Evolutionary conservation across 2,113 vertebrate genomes (phyloP), one percentile per base, ranked within the genome.

Genomic region (Isichthys henryi): DNA sequence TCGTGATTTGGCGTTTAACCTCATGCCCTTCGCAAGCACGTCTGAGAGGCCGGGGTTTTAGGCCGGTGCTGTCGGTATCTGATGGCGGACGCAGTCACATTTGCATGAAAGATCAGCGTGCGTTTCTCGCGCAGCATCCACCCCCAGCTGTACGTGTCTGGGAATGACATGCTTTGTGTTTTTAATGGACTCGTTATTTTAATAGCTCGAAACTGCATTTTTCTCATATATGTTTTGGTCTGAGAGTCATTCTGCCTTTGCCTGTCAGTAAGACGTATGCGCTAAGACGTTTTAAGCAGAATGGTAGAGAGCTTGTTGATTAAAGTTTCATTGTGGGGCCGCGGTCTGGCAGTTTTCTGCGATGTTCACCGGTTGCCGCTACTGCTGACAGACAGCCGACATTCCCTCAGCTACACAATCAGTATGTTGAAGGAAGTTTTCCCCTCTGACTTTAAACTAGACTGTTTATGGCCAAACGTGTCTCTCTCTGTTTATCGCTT

Each of bases 1-100:
- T 90, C 94, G 94, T 93, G 93, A 93, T 91, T 94, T 95, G 95
- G 93, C 94, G 90, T 93, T 91, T 93, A 94, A 96, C 94, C 95
- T 88, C 89, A 5, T 90, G 86, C 92, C 92, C 90, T 92, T 86
- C 31, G 56, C 88, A 89, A 27, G 90, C 90, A 82, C 31, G 92
- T 86, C 90, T 39, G 53, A 88, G 90, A 91, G 90, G 88, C 91
- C 0, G 5, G 66, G 39, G 88, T 87, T 46, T 66, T 35, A 53
- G 80, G 70, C n/a, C 5, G 3, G 70, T 3, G 48, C 43, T 86
- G n/a, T 49, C 62, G 13, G 45, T 52, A 87, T 52, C 50, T 87
- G 85, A 52, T 43, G 80, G 17, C 17, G 45, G 80, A 9, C n/a
- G 77, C 19, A 3, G 17, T 48, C 45, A 23, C 5, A n/a, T 6